Base-by-base conservation (phyloP, 2,888 invertebrate genomes). In the Auanema freiburgensis region DNA sequence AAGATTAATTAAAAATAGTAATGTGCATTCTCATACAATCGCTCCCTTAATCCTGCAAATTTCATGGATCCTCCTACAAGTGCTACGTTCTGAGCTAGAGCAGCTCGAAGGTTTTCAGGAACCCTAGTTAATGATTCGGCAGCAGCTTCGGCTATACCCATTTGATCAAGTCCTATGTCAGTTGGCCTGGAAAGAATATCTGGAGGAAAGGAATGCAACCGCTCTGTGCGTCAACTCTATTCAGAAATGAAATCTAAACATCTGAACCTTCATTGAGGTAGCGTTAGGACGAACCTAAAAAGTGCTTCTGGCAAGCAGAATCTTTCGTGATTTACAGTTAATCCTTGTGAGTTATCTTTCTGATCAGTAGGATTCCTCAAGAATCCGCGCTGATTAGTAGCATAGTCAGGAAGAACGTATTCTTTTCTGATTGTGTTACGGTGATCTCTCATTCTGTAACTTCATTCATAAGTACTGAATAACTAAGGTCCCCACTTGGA, bases 341-440 rank as follows among this genome's bases (percentile, higher is more conserved):
- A 87, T 18, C 91, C 61, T 25, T 72, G 72, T 11, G 14, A n/a
- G 42, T 57, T n/a, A 43, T 57, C 58, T 24, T 51, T 18, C 10
- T 46, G 46, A 18, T 3, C 16, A 4, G 21, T 21, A 43, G 63
- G 56, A 50, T 56, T 55, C 59, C 64, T 63, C 10, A 73, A 46
- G 11, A 64, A 49, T 23, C 76, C 76, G 33, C 69, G 46, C 49
- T 66, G 67, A 2, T 59, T 52, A 8, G 51, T 58, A 4, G 93
- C 93, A 84, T 93, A 98, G 86, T 99, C 98, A 0, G 98, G 98
- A 57, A 99, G 85, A 0, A 98, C 90, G 84, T 98, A 98, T 83
- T 97, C 96, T 73, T 90, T 59, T 3, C 90, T 88, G 60, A 93
- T 91, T 4, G 89, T 88, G 77, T 88, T 88, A 43, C 88, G 88